These are phyloP conservation scores for Chironomus tepperi DNA, from an alignment of 1,140 invertebrate species.

Conservation along the genomic window DNA sequence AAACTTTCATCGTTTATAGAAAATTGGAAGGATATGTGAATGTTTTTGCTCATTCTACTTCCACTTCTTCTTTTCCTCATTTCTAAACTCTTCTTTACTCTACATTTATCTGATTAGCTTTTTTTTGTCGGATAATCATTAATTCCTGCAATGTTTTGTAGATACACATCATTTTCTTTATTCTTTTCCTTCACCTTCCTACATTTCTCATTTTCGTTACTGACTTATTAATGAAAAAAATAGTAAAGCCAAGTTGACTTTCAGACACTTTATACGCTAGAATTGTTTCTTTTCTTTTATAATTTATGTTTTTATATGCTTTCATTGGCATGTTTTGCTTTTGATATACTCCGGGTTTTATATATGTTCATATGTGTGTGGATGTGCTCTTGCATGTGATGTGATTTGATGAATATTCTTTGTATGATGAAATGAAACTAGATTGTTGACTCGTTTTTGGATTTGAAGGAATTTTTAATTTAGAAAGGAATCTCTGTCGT, in stretches of 20 bases:
- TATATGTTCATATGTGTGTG: neutral
- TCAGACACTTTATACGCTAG: neutral
- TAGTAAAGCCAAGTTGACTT: constrained; percentile 13
- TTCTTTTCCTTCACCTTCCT: neutral
- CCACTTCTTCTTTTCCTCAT: too few species aligned
- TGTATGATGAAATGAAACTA: too few species aligned
- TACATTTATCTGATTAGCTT: constrained; percentile 19
- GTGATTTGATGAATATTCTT: neutral
- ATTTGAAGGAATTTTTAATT: too few species aligned
- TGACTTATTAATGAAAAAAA: constrained; percentile 16
- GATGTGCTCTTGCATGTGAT: neutral
- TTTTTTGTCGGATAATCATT: constrained; percentile 16
- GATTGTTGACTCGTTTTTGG: too few species aligned
- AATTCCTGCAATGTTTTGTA: neutral
- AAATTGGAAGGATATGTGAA: constrained; percentile 8
- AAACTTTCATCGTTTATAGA: constrained; percentile 22
- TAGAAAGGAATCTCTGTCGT: too few species aligned
- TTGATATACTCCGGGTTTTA: neutral
- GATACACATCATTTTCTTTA: neutral
- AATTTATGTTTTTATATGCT: neutral
- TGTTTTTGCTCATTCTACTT: neutral
- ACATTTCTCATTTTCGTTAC: too few species aligned
- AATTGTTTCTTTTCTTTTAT: neutral
- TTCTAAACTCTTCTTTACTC: neutral
- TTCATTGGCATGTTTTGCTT: neutral